Conservation (phyloP, 2,113 vertebrate genomes). For the Pluvialis apricaria region DNA sequence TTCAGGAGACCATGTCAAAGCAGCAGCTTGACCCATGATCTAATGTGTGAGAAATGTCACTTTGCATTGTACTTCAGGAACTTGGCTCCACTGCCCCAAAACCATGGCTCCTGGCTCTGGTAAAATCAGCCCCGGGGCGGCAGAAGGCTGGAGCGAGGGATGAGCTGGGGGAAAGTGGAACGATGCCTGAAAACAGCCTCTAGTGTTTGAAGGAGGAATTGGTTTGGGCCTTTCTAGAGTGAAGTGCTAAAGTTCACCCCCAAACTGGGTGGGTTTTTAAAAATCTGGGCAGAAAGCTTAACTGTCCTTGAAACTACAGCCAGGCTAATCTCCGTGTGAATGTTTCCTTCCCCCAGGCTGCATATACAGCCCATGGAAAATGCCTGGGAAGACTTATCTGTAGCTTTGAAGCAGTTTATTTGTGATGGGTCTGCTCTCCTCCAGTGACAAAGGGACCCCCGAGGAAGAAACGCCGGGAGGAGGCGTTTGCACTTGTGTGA, state of each 20-base stretch:
- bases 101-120: not conserved
- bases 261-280: too few relatives aligned
- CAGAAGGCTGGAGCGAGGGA: not conserved
- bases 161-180: not conserved
- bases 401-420: not conserved
- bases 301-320: not conserved
- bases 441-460: not conserved
- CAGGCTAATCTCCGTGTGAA: not conserved
- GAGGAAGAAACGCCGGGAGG: not conserved
- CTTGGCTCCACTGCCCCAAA: not conserved
- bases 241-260: not conserved
- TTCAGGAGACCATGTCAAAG: not conserved
- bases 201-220: not conserved
- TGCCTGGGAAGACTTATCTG: not conserved
- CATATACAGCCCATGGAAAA: not conserved
- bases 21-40: not conserved
- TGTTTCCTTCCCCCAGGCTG: not conserved
- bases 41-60: not conserved
- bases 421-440: not conserved
- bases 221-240: not conserved
- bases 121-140: not conserved
- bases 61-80: not conserved
- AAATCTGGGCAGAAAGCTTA: not conserved
- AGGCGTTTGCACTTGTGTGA: too few relatives aligned
- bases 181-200: too few relatives aligned